A percentile compares a stretch with the other conserved stretches of the same genome.
These are phyloP conservation scores for Neolamprologus caudopunctatus DNA, from an alignment of 2,113 vertebrate genomes.

Conservation along the genomic window DNA sequence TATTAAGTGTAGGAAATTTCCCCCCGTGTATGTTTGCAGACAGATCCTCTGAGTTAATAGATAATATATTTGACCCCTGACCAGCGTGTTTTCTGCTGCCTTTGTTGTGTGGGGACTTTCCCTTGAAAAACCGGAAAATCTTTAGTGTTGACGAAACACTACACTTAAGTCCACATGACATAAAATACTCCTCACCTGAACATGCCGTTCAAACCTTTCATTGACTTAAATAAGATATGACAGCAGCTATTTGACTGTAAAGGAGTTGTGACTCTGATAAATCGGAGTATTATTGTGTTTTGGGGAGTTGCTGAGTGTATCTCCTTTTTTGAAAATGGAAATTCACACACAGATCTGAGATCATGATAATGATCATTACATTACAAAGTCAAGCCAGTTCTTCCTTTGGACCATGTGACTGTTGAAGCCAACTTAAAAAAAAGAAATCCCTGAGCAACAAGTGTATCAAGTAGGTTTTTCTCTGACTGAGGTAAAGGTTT, in stretches of 20 bases:
- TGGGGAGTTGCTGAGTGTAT: background rate
- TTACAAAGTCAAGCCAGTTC: background rate
- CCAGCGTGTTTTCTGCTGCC: background rate
- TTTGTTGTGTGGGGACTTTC: background rate
- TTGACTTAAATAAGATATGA: background rate
- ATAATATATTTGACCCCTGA: background rate
- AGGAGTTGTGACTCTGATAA: background rate
- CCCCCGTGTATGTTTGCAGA: background rate
- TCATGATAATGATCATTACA: background rate
- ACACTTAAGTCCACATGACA: background rate
- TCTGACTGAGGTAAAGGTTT: background rate
- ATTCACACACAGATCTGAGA: background rate
- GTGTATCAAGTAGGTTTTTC: background rate
- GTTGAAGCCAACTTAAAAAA: background rate
- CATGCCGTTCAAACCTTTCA: background rate
- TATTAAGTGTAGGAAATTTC: background rate
- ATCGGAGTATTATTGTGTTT: background rate
- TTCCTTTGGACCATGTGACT: fast-evolving
- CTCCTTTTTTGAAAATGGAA: background rate
- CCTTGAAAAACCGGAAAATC: background rate
- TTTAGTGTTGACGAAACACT: background rate
- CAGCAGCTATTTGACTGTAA: background rate
- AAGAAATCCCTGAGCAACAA: background rate
- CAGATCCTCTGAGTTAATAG: background rate
- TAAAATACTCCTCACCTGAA: background rate